phyloP scores from a whole-genome alignment of 2,888 invertebrate genomes.

The Lottia gigantea region DNA sequence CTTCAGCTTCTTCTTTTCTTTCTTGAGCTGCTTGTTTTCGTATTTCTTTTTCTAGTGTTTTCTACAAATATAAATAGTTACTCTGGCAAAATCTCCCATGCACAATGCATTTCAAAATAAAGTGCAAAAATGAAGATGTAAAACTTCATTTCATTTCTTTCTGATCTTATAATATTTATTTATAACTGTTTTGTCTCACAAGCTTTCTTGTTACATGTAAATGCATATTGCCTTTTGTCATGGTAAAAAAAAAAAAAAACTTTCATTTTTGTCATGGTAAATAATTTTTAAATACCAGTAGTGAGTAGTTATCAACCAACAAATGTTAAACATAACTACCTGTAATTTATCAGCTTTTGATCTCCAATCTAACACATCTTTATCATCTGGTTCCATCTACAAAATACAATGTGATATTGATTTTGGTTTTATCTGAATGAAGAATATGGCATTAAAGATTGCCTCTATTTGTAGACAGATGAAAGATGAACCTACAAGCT shows the following conservation, averaged over 20 bases:
- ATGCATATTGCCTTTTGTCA: too few species aligned
- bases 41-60: slow-evolving; percentile 54
- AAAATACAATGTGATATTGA: neutral
- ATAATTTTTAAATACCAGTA: too few species aligned
- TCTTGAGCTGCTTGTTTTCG: slow-evolving; percentile 53
- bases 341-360: slow-evolving; percentile 71
- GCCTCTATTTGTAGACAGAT: too few species aligned
- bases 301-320: too few species aligned
- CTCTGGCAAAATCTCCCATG: too few species aligned
- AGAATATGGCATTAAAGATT: too few species aligned
- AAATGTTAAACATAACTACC: slow-evolving; percentile 56
- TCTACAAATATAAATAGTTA: slow-evolving; percentile 31
- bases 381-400: slow-evolving; percentile 71
- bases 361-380: slow-evolving; percentile 72
- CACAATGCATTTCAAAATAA: too few species aligned
- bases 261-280: too few species aligned
- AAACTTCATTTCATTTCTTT: slow-evolving; percentile 5
- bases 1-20: slow-evolving; percentile 48
- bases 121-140: neutral
- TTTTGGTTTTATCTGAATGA: too few species aligned
- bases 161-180: neutral
- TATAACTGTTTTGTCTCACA: neutral
- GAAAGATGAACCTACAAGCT: too few species aligned
- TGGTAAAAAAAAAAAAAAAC: too few species aligned
- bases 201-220: neutral